phyloP scores from a whole-genome alignment of 2,797 vertebrate genomes.

The Sebastes glaucus region DNA sequence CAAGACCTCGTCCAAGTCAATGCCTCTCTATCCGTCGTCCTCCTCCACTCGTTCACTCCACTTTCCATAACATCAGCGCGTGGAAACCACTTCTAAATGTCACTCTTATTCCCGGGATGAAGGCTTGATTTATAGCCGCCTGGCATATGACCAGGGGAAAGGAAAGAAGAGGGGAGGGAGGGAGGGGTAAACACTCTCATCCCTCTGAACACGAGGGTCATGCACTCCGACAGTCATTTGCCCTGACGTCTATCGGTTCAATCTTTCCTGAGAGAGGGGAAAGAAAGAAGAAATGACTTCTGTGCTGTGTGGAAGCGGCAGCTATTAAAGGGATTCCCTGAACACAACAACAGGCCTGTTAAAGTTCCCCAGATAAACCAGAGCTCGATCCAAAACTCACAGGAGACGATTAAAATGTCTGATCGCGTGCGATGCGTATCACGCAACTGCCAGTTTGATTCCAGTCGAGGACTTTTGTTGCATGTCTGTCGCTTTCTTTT shows the following conservation, averaged over 20 bases:
- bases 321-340: background rate
- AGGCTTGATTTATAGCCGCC: conserved; percentile 65
- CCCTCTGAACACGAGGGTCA: conserved; percentile 15
- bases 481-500: background rate
- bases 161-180: conserved; percentile 10
- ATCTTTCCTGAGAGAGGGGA: conserved; percentile 1
- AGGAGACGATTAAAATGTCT: background rate
- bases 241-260: background rate
- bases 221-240: background rate
- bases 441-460: background rate
- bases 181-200: conserved; percentile 27
- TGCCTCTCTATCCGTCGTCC: conserved; percentile 33
- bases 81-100: conserved; percentile 79
- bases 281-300: background rate
- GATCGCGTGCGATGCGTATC: background rate
- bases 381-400: conserved; percentile 8
- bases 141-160: conserved; percentile 51
- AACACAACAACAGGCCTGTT: conserved; percentile 7
- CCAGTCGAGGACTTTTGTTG: background rate
- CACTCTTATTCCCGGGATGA: conserved; percentile 71
- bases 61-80: conserved; percentile 74
- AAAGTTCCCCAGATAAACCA: background rate
- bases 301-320: background rate
- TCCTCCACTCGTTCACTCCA: conserved; percentile 36
- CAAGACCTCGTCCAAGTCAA: conserved; percentile 30